Conservation (phyloP, 1,140 invertebrate species). For the Ostrea edulis region DNA sequence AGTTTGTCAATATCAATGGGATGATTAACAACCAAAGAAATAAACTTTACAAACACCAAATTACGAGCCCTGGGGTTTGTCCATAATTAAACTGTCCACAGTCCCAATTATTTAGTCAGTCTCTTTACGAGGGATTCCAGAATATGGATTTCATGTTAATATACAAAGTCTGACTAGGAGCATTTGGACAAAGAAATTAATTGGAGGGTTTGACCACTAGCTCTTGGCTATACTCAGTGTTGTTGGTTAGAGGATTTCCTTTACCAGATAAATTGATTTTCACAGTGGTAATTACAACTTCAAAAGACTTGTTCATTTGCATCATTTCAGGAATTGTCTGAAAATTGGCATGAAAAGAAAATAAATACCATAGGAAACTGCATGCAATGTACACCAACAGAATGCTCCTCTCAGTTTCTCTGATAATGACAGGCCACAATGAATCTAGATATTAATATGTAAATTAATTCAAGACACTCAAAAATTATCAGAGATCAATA, state of each 20-base stretch:
- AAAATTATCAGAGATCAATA: not conserved
- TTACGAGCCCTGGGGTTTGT: not conserved
- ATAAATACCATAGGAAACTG: not conserved
- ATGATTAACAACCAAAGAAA: slow-evolving; percentile 29
- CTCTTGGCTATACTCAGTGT: not conserved
- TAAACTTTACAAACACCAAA: not conserved
- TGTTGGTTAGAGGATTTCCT: slow-evolving; percentile 17
- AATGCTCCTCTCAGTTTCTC: not conserved
- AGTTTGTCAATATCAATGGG: not conserved
- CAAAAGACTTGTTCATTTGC: not conserved
- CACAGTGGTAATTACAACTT: not conserved
- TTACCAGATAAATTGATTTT: slow-evolving; percentile 27
- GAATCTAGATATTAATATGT: not conserved
- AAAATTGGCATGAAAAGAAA: not conserved
- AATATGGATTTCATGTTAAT: slow-evolving; percentile 28
- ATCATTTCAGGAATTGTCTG: slow-evolving; percentile 1
- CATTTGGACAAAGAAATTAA: slow-evolving; percentile 31
- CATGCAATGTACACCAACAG: not conserved
- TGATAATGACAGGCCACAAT: not conserved
- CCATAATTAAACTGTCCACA: not conserved
- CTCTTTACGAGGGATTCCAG: not conserved
- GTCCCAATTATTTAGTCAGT: not conserved
- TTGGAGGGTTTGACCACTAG: not conserved
- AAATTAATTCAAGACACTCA: not conserved
- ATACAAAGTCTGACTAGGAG: not conserved